Evolutionary conservation across 2,797 vertebrate genomes (phyloP), one percentile per base, ranked within the genome.

Genomic region (Neosalanx taihuensis): DNA sequence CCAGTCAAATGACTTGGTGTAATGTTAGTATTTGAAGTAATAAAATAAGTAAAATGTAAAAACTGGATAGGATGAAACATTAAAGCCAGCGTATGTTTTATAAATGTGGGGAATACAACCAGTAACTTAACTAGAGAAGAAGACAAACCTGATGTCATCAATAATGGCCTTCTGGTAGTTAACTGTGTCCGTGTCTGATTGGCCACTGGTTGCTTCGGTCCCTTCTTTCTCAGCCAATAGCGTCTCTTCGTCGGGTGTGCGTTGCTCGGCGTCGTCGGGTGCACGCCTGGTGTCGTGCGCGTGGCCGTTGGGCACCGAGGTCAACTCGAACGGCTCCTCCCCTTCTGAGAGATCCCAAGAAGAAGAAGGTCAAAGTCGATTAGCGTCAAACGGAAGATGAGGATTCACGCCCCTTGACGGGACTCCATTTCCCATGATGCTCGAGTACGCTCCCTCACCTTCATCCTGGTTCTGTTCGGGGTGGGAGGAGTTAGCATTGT

Each of bases 91-190:
- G 6, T 37, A 37, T 6, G 37, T 41, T 41, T 41, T 41, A 41
- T 41, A 12, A 9, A 7, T 41, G 37, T 46, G 41, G 2, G 10
- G 41, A 46, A 56, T 15, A 51, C 49, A 51, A 51, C 17, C 13
- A 51, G 49, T 13, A 18, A 3, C 49, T 18, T 51, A 51, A n/a
- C 51, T 56, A 9, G 23, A 41, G 67, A 26, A 51, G 23, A 33
- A 63, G 56, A 67, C 80, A 7, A 56, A 94, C 93, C 93, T 92
- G 87, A 94, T 94, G 79, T 93, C 90, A 37, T 93, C 89, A 2
- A 94, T 85, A 31, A 94, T 4, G 17, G 67, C 76, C 82, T 75
- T 91, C 23, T 88, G 84, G 26, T 20, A 41, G 66, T 76, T 77
- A 12, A 70, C 33, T 7, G 70, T 30, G 20, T 46, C 41, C 41